Evolutionary conservation across 2,888 invertebrate species (phyloP).

Genomic region (Morinoia aosen): DNA sequence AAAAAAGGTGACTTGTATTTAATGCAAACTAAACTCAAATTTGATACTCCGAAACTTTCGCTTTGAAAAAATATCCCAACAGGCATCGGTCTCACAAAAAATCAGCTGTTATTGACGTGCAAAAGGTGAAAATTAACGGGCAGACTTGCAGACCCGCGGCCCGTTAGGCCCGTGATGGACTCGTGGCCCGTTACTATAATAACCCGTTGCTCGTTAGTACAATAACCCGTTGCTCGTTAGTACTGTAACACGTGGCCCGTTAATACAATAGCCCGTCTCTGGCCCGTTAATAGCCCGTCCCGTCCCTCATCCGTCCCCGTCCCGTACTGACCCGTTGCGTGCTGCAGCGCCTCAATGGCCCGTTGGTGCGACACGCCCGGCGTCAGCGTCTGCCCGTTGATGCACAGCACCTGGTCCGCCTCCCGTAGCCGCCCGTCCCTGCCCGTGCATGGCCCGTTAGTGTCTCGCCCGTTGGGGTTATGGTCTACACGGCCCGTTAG

Average conservation of each 20-base stretch:
- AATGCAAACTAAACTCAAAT: no score
- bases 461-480: background rate
- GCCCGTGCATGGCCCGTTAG: slow-evolving; percentile 67
- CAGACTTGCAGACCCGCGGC: no score
- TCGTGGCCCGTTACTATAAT: no score
- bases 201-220: no score
- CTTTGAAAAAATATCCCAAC: no score
- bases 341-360: slow-evolving; percentile 82
- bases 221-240: background rate
- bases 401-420: slow-evolving; percentile 87
- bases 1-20: no score
- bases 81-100: no score
- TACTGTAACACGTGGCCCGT: background rate
- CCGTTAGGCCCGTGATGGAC: no score
- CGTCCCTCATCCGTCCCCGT: background rate
- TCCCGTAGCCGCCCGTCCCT: slow-evolving; percentile 81
- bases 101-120: no score
- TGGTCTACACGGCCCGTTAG: no score
- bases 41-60: no score
- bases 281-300: background rate
- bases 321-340: slow-evolving; percentile 75
- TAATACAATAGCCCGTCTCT: background rate
- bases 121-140: no score
- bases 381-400: slow-evolving; percentile 80
- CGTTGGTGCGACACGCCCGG: slow-evolving; percentile 87